These are phyloP conservation scores for Willowsia nigromaculata DNA, from an alignment of 2,888 invertebrate genomes.

Conservation along the genomic window DNA sequence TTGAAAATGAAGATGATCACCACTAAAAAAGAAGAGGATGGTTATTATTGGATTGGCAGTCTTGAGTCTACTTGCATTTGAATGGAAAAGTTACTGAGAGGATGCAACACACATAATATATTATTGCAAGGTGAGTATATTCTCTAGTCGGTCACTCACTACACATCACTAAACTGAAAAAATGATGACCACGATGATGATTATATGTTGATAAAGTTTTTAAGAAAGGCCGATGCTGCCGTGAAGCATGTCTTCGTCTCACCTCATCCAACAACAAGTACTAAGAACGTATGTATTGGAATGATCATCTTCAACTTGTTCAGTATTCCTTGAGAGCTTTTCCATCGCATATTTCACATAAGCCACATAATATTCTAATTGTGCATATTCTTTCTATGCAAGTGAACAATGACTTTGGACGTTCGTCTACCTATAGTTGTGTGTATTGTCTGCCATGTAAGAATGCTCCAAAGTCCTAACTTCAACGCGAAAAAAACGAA, in stretches of 20 bases:
- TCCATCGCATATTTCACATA: slow-evolving; percentile 71
- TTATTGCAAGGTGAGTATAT: not conserved
- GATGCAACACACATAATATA: not conserved
- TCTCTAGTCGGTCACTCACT: not conserved
- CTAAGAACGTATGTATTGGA: slow-evolving; percentile 33
- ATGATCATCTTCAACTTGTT: slow-evolving; percentile 33
- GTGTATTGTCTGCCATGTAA: not conserved
- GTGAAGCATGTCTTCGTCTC: not conserved
- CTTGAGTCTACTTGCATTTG: no score
- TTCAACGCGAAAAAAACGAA: slow-evolving; percentile 47
- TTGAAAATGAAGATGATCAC: no score
- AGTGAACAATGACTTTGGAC: slow-evolving; percentile 42
- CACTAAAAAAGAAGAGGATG: no score
- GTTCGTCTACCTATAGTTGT: not conserved
- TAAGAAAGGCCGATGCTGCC: not conserved
- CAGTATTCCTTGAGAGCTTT: slow-evolving; percentile 72
- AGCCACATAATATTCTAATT: slow-evolving; percentile 23
- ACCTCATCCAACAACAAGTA: not conserved
- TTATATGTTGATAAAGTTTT: not conserved
- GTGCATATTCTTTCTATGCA: not conserved
- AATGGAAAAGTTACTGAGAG: not conserved
- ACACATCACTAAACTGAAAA: not conserved
- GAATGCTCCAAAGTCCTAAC: slow-evolving; percentile 6
- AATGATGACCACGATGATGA: not conserved
- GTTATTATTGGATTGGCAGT: no score